Evolutionary conservation across 2,888 invertebrate species (phyloP), one percentile per base, ranked within the genome.

Genomic region (Bombyx huttoni): DNA sequence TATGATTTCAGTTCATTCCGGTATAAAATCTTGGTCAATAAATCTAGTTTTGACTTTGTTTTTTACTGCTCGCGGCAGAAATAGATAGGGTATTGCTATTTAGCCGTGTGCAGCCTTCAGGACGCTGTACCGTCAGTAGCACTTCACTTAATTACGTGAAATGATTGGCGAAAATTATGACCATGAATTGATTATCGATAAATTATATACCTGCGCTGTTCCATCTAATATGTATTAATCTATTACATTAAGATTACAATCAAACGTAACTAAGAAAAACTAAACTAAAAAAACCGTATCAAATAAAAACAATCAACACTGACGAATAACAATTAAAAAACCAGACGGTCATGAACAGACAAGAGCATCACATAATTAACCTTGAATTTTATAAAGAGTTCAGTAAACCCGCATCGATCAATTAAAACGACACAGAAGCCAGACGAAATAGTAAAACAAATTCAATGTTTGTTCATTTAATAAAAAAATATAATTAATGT

Each of bases 401-500:
- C 40, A 40, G 40, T 40, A 40, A 40, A 40, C 40, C 12, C 40
- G 40, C 40, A 10, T 40, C 40, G 5, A 24, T 48, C 34, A 12
- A 34, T 13, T 47, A 47, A 13, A 47, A 47, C 13, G 8, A 35
- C 14, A 51, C 34, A 52, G 57, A 59, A 63, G 57, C 61, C 59
- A 56, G 24, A 59, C 45, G 34, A 46, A 35, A 49, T 35, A 48
- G 40, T 49, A 34, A 53, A 51, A 49, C 40, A 51, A 53, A 57
- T 55, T 57, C 57, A 54, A 59, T 57, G 50, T 50, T 56, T 52
- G 59, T 63, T 67, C 57, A 56, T 63, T 60, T 59, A 24, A 24
- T 24, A 24, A 24, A 24, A 24, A 24, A 24, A 64, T 63, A 51
- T 67, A 70, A 73, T 72, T 63, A 57, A 69, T 67, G 68, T 55